Evolutionary conservation across 2,888 invertebrate species (phyloP), one percentile per base, ranked within the genome.

Genomic region (Agrochola macilenta): DNA sequence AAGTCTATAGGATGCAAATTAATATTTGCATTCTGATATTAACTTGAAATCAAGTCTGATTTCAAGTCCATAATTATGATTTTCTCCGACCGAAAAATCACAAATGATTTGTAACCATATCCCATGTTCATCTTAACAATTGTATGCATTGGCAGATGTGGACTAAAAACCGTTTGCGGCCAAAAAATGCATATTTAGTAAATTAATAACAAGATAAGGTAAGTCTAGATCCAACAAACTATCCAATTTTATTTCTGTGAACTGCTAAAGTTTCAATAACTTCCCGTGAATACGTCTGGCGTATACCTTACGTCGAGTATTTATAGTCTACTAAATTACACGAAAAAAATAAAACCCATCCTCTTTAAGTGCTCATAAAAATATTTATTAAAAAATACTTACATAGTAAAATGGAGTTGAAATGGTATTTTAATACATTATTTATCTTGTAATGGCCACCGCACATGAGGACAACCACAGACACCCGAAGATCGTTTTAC

Each of bases 341-440:
- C 39, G 57, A 69, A 69, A 26, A 73, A 72, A 66, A 46, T 26
- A 70, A 83, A 74, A 81, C 49, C 46, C 49, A 69, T 58, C 43
- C 35, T 61, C 30, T 23, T 64, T 61, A 63, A 69, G 69, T 65
- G 74, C 54, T 64, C 78, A 85, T 85, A 85, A 84, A 84, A 85
- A 78, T 49, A 79, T 68, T 76, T 46, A 84, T 78, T 70, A 77
- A 83, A 81, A 81, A 87, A 76, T 75, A 78, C 77, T 79, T 81
- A 78, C 68, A 72, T 52, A 77, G 74, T 76, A n/a, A 85, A 82
- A 76, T 83, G 60, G 35, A 71, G 72, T 79, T 66, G 81, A 78
- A 87, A 87, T 85, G 69, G 63, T 82, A 80, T 84, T 87, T 85
- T 84, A 80, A 82, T 83, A 70, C 54, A 71, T 77, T 78, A 82